These are phyloP conservation scores for Ormyrus pomaceus DNA, from an alignment of 2,888 invertebrate genomes.

Conservation along the genomic window DNA sequence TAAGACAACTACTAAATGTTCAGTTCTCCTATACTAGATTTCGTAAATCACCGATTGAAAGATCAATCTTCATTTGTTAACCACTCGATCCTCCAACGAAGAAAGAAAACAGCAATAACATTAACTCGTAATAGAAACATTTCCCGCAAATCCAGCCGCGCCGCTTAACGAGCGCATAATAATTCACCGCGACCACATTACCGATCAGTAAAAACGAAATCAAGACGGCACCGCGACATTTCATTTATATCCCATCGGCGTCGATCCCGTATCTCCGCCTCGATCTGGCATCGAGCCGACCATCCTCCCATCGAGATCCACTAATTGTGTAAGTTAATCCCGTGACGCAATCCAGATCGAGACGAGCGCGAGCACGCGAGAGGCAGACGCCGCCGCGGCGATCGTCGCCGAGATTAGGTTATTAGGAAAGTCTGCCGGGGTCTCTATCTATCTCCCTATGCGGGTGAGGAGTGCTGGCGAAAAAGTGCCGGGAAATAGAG, in stretches of 20 bases:
- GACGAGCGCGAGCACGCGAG: not conserved
- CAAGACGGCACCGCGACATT: not conserved
- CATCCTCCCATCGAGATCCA: constrained; percentile 1
- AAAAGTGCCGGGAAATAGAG: constrained; percentile 13
- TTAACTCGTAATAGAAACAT: no score
- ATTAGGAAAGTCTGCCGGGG: constrained; percentile 22
- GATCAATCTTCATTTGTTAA: no score
- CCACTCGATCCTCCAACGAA: no score
- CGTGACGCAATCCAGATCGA: constrained; percentile 7
- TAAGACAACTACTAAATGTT: no score
- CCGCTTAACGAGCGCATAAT: no score
- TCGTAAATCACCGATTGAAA: no score
- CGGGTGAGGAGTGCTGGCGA: not conserved
- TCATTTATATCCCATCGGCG: not conserved
- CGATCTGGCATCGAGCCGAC: not conserved
- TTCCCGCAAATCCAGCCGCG: no score
- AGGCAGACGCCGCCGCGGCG: constrained; percentile 2
- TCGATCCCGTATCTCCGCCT: not conserved
- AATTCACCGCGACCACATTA: no score
- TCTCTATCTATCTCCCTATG: not conserved
- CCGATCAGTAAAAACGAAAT: not conserved
- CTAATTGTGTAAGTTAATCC: constrained; percentile 33
- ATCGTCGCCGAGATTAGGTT: constrained; percentile 17
- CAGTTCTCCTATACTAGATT: no score
- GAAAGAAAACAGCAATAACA: no score